Evolutionary conservation across 2,888 invertebrate genomes (phyloP).

Genomic region (Macrosoma leucophasiata): DNA sequence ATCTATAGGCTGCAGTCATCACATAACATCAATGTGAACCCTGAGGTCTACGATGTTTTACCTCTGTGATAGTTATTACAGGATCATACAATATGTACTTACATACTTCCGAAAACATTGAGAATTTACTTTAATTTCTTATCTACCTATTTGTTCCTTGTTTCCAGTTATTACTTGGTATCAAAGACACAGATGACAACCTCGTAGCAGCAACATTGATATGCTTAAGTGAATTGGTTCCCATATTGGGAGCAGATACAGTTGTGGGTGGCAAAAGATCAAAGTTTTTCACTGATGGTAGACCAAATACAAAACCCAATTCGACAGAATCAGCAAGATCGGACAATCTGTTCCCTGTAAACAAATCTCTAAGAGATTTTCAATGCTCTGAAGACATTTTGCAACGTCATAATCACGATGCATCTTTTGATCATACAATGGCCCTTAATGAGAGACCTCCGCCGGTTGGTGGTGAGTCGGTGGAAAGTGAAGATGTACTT

Average conservation of each 20-base stretch:
- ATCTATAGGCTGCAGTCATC: too few relatives aligned
- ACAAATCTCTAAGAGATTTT: slow-evolving; percentile 47
- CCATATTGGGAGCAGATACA: slow-evolving; percentile 87
- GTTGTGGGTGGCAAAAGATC: slow-evolving; percentile 90
- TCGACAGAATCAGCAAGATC: slow-evolving; percentile 27
- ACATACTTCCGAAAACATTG: too few relatives aligned
- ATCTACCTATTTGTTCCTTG: slow-evolving; percentile 18
- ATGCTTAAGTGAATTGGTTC: slow-evolving; percentile 88
- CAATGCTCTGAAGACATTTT: slow-evolving; percentile 51
- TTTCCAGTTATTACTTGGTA: slow-evolving; percentile 85
- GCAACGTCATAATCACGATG: slow-evolving; percentile 35
- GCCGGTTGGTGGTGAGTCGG: slow-evolving; percentile 89
- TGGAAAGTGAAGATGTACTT: slow-evolving; percentile 52
- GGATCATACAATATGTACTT: too few relatives aligned
- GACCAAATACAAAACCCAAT: slow-evolving; percentile 77
- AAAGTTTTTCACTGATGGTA: slow-evolving; percentile 89
- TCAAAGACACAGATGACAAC: slow-evolving; percentile 89
- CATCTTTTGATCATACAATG: slow-evolving; percentile 49
- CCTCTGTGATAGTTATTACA: too few relatives aligned
- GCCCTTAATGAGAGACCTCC: slow-evolving; percentile 83
- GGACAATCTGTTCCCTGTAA: slow-evolving; percentile 24
- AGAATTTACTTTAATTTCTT: too few relatives aligned
- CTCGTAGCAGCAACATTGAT: slow-evolving; percentile 88
- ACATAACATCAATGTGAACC: too few relatives aligned
- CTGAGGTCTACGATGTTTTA: too few relatives aligned